Base-by-base conservation (phyloP, 92 coral and sea anemone species). In the Bergia puertoricense region DNA sequence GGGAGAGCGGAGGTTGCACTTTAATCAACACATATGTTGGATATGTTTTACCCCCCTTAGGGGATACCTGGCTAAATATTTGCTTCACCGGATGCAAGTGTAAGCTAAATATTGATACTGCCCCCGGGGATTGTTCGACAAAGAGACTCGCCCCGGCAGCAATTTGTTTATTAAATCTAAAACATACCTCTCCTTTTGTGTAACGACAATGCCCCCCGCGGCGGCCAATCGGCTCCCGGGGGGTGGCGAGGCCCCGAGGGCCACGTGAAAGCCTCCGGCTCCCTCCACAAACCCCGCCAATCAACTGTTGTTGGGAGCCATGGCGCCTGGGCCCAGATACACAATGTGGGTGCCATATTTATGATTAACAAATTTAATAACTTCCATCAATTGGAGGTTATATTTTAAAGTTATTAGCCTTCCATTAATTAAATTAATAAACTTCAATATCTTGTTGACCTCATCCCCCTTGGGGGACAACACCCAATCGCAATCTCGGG, bases 201-300 rank as follows among this genome's bases (percentile, higher is more conserved):
- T 82, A 82, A 82, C n/a, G 42, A 66, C 86, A 82, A 82, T 82
- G 30, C 86, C 22, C 62, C 86, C 86, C 86, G 86, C 86, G 86
- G 86, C 86, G 86, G 43, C 22, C 86, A n/a, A 82, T 82, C 86
- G 86, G 86, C 86, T 82, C 20, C 86, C n/a, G 22, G 86, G 86
- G 86, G 86, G 86, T 18, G 86, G 86, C 86, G 86, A 82, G 86
- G 86, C 86, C 86, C 86, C 86, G 86, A 82, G 86, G 18, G 86
- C 86, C 86, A 82, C 86, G 86, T 82, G 86, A 82, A 82, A 82
- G 86, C 86, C 18, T 82, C 86, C 86, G 86, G 86, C 86, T 77
- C 86, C 86, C 18, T 82, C 86, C 86, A 82, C 66, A 82, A 82
- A 82, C 86, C 86, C 86, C 86, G 86, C n/a, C 86, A 82, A 82